A percentile compares a stretch with the other conserved stretches of the same genome.
These are phyloP conservation scores for Cynopterus brachyotis DNA, from an alignment of 2,113 vertebrate species.

Conservation along the genomic window DNA sequence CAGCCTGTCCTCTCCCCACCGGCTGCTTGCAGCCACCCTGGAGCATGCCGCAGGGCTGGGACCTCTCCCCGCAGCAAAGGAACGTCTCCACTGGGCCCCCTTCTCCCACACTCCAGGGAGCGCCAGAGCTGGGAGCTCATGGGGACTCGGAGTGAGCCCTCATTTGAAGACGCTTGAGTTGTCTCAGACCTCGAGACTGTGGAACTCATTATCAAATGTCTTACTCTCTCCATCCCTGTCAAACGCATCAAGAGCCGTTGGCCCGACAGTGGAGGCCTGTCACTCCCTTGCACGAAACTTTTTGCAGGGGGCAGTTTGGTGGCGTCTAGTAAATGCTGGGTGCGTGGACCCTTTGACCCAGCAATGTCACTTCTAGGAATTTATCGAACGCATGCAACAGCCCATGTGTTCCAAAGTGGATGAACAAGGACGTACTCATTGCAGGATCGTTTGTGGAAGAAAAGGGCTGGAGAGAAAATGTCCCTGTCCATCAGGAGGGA, in stretches of 20 bases:
- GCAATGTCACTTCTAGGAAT: neutral
- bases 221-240: neutral
- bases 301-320: neutral
- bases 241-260: neutral
- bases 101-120: neutral
- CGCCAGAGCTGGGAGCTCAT: neutral
- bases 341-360: neutral
- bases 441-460: neutral
- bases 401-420: neutral
- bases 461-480: neutral
- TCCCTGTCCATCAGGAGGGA: neutral
- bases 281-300: neutral
- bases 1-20: conserved; percentile 30
- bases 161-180: neutral
- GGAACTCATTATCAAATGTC: neutral
- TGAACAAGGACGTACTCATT: neutral
- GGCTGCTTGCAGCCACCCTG: neutral
- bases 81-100: neutral
- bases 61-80: neutral
- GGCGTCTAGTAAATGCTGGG: neutral
- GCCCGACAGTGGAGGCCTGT: neutral
- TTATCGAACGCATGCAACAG: rapidly evolving
- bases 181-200: neutral
- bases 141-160: neutral
- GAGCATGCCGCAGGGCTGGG: neutral